These are phyloP conservation scores for Casuarius casuarius DNA, from an alignment of 2,113 vertebrate genomes.

Conservation along the genomic window DNA sequence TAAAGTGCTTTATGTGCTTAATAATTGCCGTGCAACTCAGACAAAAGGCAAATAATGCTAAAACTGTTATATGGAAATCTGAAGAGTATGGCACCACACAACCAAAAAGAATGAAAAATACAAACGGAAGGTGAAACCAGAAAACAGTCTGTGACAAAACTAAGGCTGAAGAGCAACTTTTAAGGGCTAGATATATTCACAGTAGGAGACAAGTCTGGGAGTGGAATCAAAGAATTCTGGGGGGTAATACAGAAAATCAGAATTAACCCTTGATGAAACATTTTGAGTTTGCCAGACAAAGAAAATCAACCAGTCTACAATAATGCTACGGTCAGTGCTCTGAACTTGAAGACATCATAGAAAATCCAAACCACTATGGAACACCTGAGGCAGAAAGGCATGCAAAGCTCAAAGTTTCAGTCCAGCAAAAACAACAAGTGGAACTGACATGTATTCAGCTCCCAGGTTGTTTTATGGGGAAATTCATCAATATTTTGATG, in stretches of 20 bases:
- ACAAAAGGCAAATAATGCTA: neutral
- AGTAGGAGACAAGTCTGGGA: neutral
- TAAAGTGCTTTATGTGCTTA: neutral
- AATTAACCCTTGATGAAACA: conserved; percentile 20
- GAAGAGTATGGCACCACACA: neutral
- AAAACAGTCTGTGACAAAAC: neutral
- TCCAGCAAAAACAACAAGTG: conserved; percentile 13
- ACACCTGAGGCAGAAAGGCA: conserved; percentile 52
- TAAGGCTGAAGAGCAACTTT: conserved; percentile 17
- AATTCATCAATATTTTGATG: conserved; percentile 66
- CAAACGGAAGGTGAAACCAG: neutral
- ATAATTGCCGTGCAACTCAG: neutral
- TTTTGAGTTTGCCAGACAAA: conserved; percentile 17
- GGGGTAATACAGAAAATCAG: neutral
- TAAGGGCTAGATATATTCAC: neutral
- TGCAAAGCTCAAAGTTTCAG: conserved; percentile 56
- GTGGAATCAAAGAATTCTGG: conserved; percentile 15
- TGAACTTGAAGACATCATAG: conserved; percentile 32
- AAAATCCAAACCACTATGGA: conserved; percentile 35
- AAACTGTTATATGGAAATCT: neutral
- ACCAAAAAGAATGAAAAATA: neutral
- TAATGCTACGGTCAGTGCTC: conserved; percentile 19
- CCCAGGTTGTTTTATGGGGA: conserved; percentile 35
- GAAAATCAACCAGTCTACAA: neutral
- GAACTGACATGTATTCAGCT: conserved; percentile 37